These are phyloP conservation scores for Cecropterus lyciades DNA, from an alignment of 1,140 invertebrate genomes.

Conservation along the genomic window DNA sequence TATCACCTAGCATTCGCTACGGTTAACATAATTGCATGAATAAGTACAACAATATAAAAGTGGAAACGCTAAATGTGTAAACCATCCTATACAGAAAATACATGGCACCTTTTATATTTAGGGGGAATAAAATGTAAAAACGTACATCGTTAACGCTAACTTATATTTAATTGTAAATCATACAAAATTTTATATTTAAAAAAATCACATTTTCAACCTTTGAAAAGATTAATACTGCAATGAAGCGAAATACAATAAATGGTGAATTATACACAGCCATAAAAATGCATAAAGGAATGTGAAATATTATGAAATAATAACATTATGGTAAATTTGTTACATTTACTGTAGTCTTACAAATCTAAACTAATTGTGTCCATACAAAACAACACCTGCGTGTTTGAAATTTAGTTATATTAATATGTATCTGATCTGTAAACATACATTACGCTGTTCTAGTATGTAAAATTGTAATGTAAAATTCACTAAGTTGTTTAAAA, in stretches of 20 bases:
- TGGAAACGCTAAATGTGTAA: slow-evolving; percentile 18
- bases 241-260: slow-evolving; percentile 11
- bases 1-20: too few relatives aligned
- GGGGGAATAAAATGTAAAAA: slow-evolving; percentile 34
- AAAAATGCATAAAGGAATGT: slow-evolving; percentile 34
- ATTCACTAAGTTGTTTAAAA: too few relatives aligned
- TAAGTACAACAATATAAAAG: slow-evolving; percentile 19
- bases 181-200: slow-evolving; percentile 18
- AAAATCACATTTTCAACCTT: slow-evolving; percentile 22
- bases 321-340: not conserved
- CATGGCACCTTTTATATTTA: slow-evolving; percentile 30
- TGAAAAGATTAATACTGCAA: slow-evolving; percentile 29
- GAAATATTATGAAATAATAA: too few relatives aligned
- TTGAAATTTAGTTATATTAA: too few relatives aligned
- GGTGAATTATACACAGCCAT: slow-evolving; percentile 33
- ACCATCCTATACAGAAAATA: slow-evolving; percentile 24
- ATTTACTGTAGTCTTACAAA: not conserved
- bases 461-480: too few relatives aligned
- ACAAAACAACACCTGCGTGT: too few relatives aligned
- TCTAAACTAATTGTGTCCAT: not conserved
- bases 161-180: not conserved
- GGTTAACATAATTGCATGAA: not conserved
- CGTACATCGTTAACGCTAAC: slow-evolving; percentile 1
- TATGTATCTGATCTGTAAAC: too few relatives aligned
- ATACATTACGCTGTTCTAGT: too few relatives aligned